Conservation (phyloP, 2,888 invertebrate species). For the Stomorhina lunata region DNA sequence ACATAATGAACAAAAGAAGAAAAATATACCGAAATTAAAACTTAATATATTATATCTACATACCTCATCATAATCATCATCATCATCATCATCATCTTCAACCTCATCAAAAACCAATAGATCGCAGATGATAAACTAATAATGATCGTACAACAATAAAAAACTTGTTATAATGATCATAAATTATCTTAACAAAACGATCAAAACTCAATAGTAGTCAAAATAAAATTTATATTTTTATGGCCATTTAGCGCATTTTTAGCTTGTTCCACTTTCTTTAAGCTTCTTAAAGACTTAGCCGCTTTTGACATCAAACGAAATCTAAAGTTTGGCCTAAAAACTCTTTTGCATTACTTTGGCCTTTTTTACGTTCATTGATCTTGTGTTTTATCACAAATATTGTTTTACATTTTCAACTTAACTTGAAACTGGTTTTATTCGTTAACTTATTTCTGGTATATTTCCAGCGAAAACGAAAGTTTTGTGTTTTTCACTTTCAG, state of each 20-base stretch:
- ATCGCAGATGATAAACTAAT: background rate
- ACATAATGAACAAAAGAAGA: background rate
- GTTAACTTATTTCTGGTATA: background rate
- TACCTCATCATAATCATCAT: background rate
- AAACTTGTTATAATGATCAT: background rate
- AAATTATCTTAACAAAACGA: background rate
- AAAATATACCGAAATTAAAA: background rate
- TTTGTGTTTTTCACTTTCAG: conserved; percentile 7
- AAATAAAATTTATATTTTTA: background rate
- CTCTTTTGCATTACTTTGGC: background rate
- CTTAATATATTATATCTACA: background rate
- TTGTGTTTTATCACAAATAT: background rate
- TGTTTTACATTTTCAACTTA: background rate
- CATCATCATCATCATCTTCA: background rate
- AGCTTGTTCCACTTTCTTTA: background rate
- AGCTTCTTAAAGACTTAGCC: background rate
- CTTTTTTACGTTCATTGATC: conserved; percentile 10
- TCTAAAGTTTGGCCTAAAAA: background rate
- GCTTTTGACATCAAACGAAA: background rate
- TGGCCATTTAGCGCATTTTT: background rate
- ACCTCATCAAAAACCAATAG: background rate
- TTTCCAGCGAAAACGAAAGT: conserved; percentile 15
- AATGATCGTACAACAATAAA: background rate
- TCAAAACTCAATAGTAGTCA: background rate
- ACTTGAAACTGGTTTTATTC: conserved; percentile 20